Evolutionary conservation across 2,113 vertebrate species (phyloP).

Genomic region (Cynopterus brachyotis): DNA sequence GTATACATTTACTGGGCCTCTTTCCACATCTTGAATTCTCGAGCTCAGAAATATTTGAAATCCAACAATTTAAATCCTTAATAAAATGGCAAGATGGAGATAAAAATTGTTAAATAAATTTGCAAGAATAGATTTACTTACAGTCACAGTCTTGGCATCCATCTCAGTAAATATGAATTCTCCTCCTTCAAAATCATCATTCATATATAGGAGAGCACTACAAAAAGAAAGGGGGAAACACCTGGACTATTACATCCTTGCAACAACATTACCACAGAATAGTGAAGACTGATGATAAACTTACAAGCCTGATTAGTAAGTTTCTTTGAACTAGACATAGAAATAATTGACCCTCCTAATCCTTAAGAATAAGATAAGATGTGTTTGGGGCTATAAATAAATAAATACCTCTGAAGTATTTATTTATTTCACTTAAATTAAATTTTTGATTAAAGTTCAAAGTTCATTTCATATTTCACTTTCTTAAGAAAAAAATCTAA

Average conservation of each 20-base stretch:
- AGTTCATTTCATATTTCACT: not conserved
- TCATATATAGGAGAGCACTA: conserved; percentile 96
- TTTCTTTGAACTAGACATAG: not conserved
- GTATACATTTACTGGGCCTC: not conserved
- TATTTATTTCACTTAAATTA: not conserved
- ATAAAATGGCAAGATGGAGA: not conserved
- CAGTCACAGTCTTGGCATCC: conserved; percentile 97
- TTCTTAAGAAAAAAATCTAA: not conserved
- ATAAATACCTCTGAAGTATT: not conserved
- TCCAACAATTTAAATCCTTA: not conserved
- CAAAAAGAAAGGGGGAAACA: not conserved
- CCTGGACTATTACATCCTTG: accelerated
- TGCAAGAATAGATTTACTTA: conserved; percentile 77
- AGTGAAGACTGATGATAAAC: not conserved
- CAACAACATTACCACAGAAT: not conserved
- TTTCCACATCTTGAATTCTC: not conserved
- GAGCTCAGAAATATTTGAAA: conserved; percentile 17
- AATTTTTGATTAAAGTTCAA: not conserved
- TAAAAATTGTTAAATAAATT: not conserved
- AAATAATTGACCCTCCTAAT: not conserved
- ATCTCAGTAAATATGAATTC: conserved; percentile 99
- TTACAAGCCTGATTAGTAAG: not conserved
- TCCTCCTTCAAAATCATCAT: conserved; percentile 96
- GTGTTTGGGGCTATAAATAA: not conserved
- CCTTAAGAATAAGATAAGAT: not conserved